phyloP scores from a whole-genome alignment of 2,797 vertebrate genomes.

The Carduelis carduelis region DNA sequence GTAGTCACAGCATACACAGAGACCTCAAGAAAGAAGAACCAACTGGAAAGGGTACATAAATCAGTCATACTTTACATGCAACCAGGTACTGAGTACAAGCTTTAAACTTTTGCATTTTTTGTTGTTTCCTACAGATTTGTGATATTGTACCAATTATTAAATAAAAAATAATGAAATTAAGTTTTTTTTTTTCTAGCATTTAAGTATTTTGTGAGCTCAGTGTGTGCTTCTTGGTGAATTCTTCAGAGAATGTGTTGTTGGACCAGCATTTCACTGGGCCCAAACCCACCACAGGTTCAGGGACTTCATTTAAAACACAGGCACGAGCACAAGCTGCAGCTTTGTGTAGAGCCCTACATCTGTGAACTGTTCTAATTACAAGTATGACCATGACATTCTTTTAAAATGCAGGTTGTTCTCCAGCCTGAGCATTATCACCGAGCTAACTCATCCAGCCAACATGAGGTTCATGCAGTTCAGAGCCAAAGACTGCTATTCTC shows the following conservation, averaged over 20 bases:
- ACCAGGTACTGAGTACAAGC: neutral
- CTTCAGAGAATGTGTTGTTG: neutral
- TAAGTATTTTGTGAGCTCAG: neutral
- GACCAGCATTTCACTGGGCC: neutral
- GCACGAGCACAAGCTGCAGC: neutral
- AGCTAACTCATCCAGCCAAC: constrained; percentile 96
- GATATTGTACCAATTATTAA: neutral
- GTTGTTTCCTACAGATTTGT: neutral
- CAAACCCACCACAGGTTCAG: neutral
- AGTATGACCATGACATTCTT: constrained; percentile 18
- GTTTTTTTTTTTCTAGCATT: constrained; percentile 5
- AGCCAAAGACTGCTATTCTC: constrained; percentile 97
- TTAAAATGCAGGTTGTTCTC: constrained; percentile 87
- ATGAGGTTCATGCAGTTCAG: constrained; percentile 99
- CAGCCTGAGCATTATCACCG: constrained; percentile 96
- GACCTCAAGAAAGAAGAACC: neutral
- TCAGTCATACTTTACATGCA: neutral
- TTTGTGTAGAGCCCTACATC: neutral
- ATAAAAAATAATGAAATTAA: constrained; percentile 1
- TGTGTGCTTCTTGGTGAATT: neutral
- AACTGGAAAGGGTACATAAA: neutral
- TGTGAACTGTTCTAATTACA: neutral
- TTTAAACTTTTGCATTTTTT: neutral
- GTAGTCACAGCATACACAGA: neutral
- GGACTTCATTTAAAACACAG: neutral